Evolutionary conservation across 92 coral and sea anemone species (phyloP).

Genomic region (Nematostella vectensis): DNA sequence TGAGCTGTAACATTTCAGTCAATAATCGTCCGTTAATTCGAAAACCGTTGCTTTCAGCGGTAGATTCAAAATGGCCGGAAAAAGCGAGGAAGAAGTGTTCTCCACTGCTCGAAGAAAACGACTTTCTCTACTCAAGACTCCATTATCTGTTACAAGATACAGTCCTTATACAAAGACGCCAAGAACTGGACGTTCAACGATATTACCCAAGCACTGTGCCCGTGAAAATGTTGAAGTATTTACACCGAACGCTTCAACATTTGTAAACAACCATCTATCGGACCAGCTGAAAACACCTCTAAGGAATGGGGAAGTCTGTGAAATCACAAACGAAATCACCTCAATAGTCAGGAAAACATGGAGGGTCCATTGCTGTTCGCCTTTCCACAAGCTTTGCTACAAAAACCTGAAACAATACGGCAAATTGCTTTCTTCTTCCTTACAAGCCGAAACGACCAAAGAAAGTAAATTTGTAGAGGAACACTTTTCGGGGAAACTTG

Average conservation of each 20-base stretch:
- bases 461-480: conserved; percentile 31
- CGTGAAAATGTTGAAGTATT: background rate
- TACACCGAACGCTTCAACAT: conserved; percentile 13
- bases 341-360: conserved; percentile 70
- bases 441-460: conserved; percentile 41
- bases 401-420: conserved; percentile 39
- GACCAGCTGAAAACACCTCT: background rate
- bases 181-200: conserved; percentile 44
- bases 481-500: conserved; percentile 15
- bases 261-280: too few relatives aligned
- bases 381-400: conserved; percentile 58
- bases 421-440: conserved; percentile 31
- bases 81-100: conserved; percentile 9
- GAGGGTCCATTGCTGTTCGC: conserved; percentile 73
- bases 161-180: conserved; percentile 79
- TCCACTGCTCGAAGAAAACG: conserved; percentile 10
- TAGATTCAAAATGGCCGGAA: conserved; percentile 46
- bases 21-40: background rate
- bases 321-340: conserved; percentile 18
- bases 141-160: conserved; percentile 64
- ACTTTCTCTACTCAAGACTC: conserved; percentile 33
- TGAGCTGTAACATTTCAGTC: background rate
- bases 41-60: conserved; percentile 20
- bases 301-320: conserved; percentile 10
- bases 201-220: conserved; percentile 13